phyloP scores from a whole-genome alignment of 2,113 vertebrate genomes.

The Ploceus nigricollis region DNA sequence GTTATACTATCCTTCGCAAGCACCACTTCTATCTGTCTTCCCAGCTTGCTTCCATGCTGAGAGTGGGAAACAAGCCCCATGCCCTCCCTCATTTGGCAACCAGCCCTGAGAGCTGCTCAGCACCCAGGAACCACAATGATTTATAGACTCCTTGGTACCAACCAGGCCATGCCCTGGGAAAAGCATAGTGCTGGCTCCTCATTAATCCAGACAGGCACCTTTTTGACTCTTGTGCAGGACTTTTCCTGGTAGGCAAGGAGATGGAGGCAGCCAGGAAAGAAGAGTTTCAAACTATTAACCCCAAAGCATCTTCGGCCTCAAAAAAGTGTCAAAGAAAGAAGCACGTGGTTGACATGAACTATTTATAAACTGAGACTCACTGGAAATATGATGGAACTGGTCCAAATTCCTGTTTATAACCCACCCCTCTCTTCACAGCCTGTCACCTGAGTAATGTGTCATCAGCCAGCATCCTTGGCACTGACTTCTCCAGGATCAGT shows the following conservation, averaged over 20 bases:
- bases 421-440: background rate
- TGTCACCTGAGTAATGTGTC: background rate
- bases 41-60: background rate
- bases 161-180: background rate
- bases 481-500: background rate
- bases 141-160: background rate
- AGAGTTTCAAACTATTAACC: conserved; percentile 16
- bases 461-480: background rate
- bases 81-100: background rate
- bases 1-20: background rate
- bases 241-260: conserved; percentile 2
- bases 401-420: background rate
- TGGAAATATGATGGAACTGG: background rate
- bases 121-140: background rate
- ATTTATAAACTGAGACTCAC: background rate
- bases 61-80: background rate
- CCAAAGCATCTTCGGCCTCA: background rate
- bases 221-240: background rate
- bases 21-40: background rate
- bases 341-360: background rate
- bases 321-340: background rate
- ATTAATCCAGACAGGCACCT: background rate
- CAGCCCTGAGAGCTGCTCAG: background rate
- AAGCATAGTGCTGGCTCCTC: background rate
- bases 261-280: background rate